Evolutionary conservation across 37 sponge, comb jelly and placozoan species (phyloP), one percentile per base, ranked within the genome.

Genomic region (Bolinopsis microptera): DNA sequence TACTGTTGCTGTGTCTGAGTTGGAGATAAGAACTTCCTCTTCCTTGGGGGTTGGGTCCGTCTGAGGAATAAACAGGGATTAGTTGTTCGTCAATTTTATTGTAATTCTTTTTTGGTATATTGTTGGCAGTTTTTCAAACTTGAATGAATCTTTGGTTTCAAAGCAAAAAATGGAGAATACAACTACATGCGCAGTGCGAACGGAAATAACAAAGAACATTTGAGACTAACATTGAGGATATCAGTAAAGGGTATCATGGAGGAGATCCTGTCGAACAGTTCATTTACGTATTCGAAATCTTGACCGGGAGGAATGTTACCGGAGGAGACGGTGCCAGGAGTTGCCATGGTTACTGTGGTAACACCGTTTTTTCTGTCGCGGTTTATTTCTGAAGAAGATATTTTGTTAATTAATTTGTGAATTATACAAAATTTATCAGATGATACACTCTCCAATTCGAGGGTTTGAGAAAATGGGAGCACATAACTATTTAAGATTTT

Each of bases 281-380:
- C 80, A 36, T 77, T 77, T 3, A 77, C 80, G 36, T 77, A 77
- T 8, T 77, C 80, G 36, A 77, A 77, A 21, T 77, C 61, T 48
- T 48, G 61, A 48, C 5, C 61, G 61, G 13, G 61, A 48, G 61
- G 61, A 48, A 48, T 5, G 61, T 48, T 48, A 13, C 9, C 13
- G 9, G 5, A 18, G 13, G 61, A 48, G n/a, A n/a, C n/a, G n/a
- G n/a, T n/a, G n/a, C n/a, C n/a, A n/a, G n/a, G n/a, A n/a, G n/a
- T n/a, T n/a, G n/a, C n/a, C n/a, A n/a, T n/a, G n/a, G n/a, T n/a
- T n/a, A n/a, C n/a, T 18, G 61, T 5, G 9, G 61, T 18, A 48
- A 48, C 13, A 18, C 61, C 61, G 61, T 48, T 48, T 48, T 48
- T 48, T 48, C 61, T 48, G 13, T 48, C 61, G 5, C 61, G 61